These are phyloP conservation scores for Neria commutata DNA, from an alignment of 2,888 invertebrate species.

Conservation along the genomic window DNA sequence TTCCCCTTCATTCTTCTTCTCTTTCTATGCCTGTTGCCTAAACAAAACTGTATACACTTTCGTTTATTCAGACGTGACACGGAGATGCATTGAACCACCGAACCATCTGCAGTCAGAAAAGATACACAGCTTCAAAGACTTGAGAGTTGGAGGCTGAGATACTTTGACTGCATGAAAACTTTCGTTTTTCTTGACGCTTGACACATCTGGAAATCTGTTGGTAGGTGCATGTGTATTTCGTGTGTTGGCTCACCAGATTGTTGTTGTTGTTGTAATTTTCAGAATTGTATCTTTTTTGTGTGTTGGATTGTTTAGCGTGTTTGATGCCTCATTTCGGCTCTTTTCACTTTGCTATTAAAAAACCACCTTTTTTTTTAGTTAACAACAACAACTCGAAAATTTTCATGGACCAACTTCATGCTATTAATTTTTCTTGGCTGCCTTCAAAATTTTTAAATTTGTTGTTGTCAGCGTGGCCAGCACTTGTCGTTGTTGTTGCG, in stretches of 20 bases:
- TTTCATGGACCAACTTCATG: not conserved
- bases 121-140: too few species aligned
- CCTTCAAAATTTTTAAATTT: too few species aligned
- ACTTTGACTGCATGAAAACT: not conserved
- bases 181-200: not conserved
- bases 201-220: not conserved
- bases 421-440: conserved; percentile 44
- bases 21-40: too few species aligned
- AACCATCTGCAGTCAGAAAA: too few species aligned
- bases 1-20: not conserved
- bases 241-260: not conserved
- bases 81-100: too few species aligned
- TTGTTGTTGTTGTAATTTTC: conserved; percentile 4
- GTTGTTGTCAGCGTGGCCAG: too few species aligned
- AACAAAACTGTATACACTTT: too few species aligned
- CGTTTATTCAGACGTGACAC: too few species aligned
- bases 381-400: too few species aligned
- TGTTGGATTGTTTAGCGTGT: not conserved
- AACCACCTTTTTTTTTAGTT: conserved; percentile 46
- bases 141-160: too few species aligned
- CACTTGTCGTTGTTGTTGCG: not conserved
- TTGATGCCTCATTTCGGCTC: not conserved
- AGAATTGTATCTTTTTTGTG: too few species aligned
- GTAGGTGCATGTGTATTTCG: not conserved
- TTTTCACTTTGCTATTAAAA: conserved; percentile 41